phyloP scores from a whole-genome alignment of 2,888 invertebrate genomes.

The Gerris lacustris region DNA sequence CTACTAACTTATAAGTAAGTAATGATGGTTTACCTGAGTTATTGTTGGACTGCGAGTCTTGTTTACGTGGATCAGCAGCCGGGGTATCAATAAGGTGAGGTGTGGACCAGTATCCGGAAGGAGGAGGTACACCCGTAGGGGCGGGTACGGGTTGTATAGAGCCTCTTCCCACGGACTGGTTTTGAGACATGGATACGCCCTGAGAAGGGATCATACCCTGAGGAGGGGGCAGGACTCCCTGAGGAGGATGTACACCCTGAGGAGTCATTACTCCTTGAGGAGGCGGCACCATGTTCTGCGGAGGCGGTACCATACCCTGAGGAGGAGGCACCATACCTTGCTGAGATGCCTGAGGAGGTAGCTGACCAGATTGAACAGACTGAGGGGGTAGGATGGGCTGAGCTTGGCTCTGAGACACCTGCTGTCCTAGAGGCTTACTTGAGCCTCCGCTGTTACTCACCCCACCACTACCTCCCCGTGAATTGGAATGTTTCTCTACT shows the following conservation, averaged over 20 bases:
- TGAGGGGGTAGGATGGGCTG: neutral
- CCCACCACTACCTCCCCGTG: neutral
- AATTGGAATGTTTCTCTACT: slow-evolving; percentile 9
- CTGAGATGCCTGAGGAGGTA: neutral
- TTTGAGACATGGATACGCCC: too few species aligned
- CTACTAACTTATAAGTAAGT: too few species aligned
- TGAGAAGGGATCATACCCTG: neutral
- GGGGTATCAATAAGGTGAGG: neutral
- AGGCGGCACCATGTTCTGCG: neutral
- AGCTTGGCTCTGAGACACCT: neutral
- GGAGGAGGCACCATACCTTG: neutral
- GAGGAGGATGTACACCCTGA: neutral
- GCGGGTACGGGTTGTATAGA: neutral
- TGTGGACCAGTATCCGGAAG: neutral
- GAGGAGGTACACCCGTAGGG: neutral
- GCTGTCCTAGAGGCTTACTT: neutral
- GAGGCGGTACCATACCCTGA: neutral
- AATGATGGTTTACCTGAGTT: neutral
- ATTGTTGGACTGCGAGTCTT: neutral
- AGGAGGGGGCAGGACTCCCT: neutral
- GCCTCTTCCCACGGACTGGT: neutral
- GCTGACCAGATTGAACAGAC: neutral
- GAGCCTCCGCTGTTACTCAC: neutral
- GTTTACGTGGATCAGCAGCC: neutral
- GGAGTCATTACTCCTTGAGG: neutral